Percentiles rank a stretch among this genome's conserved stretches.
Conservation (phyloP, 2,797 vertebrate species). For the Sciaenops ocellatus region DNA sequence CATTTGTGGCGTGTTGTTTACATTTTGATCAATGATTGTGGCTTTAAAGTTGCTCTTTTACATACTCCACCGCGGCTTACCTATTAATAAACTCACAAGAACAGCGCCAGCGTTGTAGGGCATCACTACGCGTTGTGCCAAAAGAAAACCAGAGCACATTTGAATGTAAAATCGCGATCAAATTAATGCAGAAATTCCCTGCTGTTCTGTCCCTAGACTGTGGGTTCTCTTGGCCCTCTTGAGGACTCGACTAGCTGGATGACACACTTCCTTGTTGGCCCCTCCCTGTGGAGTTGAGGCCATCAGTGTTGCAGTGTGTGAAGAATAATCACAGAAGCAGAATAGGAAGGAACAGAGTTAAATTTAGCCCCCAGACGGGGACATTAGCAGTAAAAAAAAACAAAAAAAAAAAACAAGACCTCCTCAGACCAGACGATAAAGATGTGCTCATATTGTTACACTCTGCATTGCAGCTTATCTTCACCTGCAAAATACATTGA, state of each 20-base stretch:
- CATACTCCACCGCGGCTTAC: not conserved
- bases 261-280: slow-evolving; percentile 67
- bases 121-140: not conserved
- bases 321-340: slow-evolving; percentile 75
- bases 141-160: slow-evolving; percentile 1
- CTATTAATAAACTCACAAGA: slow-evolving; percentile 1
- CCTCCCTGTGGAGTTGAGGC: slow-evolving; percentile 65
- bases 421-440: slow-evolving; percentile 45
- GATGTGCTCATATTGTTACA: slow-evolving; percentile 36
- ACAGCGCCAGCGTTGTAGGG: not conserved
- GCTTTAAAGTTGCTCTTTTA: not conserved
- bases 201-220: slow-evolving; percentile 37
- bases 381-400: slow-evolving; percentile 42
- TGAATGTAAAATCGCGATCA: slow-evolving; percentile 6
- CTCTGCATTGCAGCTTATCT: slow-evolving; percentile 66
- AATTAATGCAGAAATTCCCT: slow-evolving; percentile 36
- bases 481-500: slow-evolving; percentile 19
- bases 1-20: not conserved
- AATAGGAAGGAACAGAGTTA: slow-evolving; percentile 64
- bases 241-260: slow-evolving; percentile 60
- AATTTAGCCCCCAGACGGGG: slow-evolving; percentile 67
- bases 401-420: slow-evolving; percentile 43
- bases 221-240: slow-evolving; percentile 47
- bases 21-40: not conserved
- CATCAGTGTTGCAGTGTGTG: slow-evolving; percentile 73